These are phyloP conservation scores for Pluvianellus socialis DNA, from an alignment of 2,113 vertebrate species.

Conservation along the genomic window DNA sequence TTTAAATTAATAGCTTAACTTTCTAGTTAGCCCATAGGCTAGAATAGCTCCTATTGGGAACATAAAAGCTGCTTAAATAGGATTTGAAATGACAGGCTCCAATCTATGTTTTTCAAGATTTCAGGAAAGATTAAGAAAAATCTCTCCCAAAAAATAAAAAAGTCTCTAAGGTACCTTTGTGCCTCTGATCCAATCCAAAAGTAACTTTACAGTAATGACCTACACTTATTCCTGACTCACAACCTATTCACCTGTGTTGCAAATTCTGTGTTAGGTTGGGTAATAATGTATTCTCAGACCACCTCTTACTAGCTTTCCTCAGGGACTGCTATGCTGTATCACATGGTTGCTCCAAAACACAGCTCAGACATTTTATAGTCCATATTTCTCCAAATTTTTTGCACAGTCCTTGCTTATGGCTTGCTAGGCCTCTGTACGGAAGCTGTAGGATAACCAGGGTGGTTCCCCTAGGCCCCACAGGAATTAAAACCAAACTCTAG, in stretches of 20 bases:
- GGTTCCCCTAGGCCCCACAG: neutral
- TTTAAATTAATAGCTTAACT: slow-evolving; percentile 62
- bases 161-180: neutral
- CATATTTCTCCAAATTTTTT: neutral
- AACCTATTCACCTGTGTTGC: neutral
- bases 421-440: neutral
- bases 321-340: neutral
- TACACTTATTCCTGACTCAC: neutral
- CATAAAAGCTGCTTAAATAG: slow-evolving; percentile 27
- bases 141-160: neutral
- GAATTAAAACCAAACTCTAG: neutral
- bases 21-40: slow-evolving; percentile 40
- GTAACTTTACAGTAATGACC: neutral
- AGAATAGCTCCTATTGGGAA: slow-evolving; percentile 25
- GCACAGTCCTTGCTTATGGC: neutral
- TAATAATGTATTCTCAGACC: neutral
- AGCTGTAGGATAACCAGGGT: neutral
- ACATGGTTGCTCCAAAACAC: neutral
- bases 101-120: slow-evolving; percentile 25
- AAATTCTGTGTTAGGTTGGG: neutral
- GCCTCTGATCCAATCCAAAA: neutral
- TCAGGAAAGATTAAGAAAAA: slow-evolving; percentile 8
- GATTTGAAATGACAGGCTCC: slow-evolving; percentile 23
- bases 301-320: neutral
- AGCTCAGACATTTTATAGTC: neutral